Evolutionary conservation across 92 coral and sea anemone genomes (phyloP), one percentile per base, ranked within the genome.

Genomic region (Parazoanthus swiftii): DNA sequence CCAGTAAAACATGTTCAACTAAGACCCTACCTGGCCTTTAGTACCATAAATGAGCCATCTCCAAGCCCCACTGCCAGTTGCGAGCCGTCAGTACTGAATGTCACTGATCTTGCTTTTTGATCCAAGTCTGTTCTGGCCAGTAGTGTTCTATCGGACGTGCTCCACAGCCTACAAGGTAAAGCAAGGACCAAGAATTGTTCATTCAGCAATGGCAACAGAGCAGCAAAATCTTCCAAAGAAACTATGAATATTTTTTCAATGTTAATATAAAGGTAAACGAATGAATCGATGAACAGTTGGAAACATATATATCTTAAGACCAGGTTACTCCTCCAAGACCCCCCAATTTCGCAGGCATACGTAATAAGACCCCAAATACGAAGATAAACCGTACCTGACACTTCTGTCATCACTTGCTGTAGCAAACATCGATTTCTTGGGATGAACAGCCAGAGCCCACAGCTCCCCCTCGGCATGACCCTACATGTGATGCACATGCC

Each of bases 371-470:
- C 23, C 68, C 25, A n/a, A 59, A 1, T 3, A n/a, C 68, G 13
- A 59, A 63, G 70, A 25, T 1, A 21, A 3, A 56, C 4, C 71
- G 21, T 95, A 95, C 98, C 98, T 90, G 26, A 97, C 95, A 85
- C 95, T 97, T 56, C 91, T 95, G 91, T 97, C 99, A 89, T 97
- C 99, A 90, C 99, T 97, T 58, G 98, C 99, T 56, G 99, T 97
- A 25, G 98, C 99, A 93, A 97, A 97, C 91, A 97, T 92, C 9
- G 98, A 90, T 75, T 97, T 97, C 89, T 95, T 97, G 29, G 98
- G 99, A 74, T 97, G 99, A 38, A 93, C 99, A 86, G 99, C 99
- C 58, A 97, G 93, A 0, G 99, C 99, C 99, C 99, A 97, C n/a
- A 97, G 90, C 83, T 97, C 99, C 5, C 99, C 99, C 77, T 97